Evolutionary conservation across 2,888 invertebrate genomes (phyloP).

Genomic region (Maniola hyperantus): DNA sequence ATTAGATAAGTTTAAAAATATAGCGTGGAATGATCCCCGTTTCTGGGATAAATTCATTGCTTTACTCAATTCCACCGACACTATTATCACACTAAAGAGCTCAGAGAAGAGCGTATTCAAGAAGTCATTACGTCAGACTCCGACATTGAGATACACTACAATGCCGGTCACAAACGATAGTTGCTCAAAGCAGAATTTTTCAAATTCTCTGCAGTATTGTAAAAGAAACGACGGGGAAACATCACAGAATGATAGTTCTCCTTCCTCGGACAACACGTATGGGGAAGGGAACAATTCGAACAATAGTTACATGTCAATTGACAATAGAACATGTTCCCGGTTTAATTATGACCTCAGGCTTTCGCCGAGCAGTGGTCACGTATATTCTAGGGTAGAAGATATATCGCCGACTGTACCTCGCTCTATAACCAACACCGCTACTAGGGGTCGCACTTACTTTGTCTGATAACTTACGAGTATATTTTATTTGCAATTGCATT

Average conservation of each 20-base stretch:
- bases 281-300: conserved; percentile 85
- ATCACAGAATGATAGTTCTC: conserved; percentile 83
- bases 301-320: conserved; percentile 87
- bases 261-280: conserved; percentile 82
- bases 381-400: conserved; percentile 79
- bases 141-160: conserved; percentile 81
- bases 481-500: conserved; percentile 38
- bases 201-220: conserved; percentile 76
- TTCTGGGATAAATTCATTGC: conserved; percentile 94
- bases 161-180: conserved; percentile 80
- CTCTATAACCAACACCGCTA: conserved; percentile 63
- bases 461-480: conserved; percentile 62
- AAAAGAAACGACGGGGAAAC: conserved; percentile 76
- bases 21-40: conserved; percentile 89
- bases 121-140: conserved; percentile 74
- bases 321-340: conserved; percentile 80
- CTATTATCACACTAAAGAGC: conserved; percentile 76
- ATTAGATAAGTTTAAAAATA: conserved; percentile 83
- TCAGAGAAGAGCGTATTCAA: conserved; percentile 78
- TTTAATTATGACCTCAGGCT: conserved; percentile 82
- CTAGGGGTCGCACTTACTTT: conserved; percentile 77
- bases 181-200: conserved; percentile 81
- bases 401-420: conserved; percentile 73
- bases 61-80: conserved; percentile 87
- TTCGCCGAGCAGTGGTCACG: conserved; percentile 78